A percentile compares a stretch with the other conserved stretches of the same genome.
Evolutionary conservation across 92 coral and sea anemone genomes (phyloP).

Genomic region (Paragorgia papillata): DNA sequence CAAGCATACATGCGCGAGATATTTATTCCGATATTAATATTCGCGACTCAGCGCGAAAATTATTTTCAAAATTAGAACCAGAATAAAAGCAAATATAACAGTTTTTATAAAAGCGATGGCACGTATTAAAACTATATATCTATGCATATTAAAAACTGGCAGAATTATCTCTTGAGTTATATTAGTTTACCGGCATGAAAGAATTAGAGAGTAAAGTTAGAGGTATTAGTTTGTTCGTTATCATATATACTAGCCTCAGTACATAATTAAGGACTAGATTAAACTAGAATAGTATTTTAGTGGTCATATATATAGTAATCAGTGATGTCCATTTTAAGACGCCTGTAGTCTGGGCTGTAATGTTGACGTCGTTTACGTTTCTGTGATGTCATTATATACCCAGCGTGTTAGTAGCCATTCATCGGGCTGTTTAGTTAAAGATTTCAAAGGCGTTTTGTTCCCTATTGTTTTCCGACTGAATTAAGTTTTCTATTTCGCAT

Average conservation of each 20-base stretch:
- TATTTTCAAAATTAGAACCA: no score
- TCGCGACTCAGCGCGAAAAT: no score
- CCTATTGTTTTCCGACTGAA: slow-evolving; percentile 47
- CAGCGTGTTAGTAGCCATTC: slow-evolving; percentile 37
- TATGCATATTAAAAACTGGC: no score
- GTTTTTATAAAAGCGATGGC: no score
- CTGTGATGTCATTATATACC: slow-evolving; percentile 26
- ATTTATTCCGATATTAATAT: no score
- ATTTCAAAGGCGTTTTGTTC: slow-evolving; percentile 38
- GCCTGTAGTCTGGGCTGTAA: slow-evolving; percentile 35
- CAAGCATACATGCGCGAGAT: no score
- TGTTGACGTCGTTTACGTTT: slow-evolving; percentile 1
- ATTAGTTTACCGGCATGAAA: no score
- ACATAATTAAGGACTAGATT: slow-evolving; percentile 2
- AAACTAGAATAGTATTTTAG: slow-evolving; percentile 1
- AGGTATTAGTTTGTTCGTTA: background rate
- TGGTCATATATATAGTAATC: background rate
- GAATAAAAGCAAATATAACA: no score
- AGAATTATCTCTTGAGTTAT: no score
- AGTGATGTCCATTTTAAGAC: slow-evolving; percentile 25
- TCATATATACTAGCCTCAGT: background rate
- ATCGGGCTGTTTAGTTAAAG: slow-evolving; percentile 26
- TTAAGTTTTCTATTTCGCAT: slow-evolving; percentile 36
- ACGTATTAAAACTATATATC: no score
- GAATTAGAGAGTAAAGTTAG: background rate